Percentiles rank a stretch among this genome's conserved stretches.
These are phyloP conservation scores for Tholera decimalis DNA, from an alignment of 2,888 invertebrate genomes.

Conservation along the genomic window DNA sequence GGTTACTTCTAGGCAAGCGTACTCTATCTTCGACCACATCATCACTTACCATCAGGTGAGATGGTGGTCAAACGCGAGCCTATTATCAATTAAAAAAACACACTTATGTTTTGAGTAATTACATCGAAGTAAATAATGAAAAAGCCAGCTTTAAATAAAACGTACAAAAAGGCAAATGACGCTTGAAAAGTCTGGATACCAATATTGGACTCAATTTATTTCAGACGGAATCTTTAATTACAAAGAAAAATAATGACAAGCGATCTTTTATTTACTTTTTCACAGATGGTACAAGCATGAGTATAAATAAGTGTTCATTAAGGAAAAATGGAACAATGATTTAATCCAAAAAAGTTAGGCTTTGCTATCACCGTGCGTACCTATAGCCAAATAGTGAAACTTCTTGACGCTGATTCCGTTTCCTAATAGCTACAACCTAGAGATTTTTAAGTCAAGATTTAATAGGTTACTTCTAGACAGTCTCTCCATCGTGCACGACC, in stretches of 20 bases:
- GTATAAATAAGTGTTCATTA: not conserved
- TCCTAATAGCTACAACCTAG: too few relatives aligned
- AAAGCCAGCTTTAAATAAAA: not conserved
- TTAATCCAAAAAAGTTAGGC: not conserved
- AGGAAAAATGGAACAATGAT: not conserved
- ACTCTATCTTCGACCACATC: too few relatives aligned
- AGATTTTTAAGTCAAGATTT: too few relatives aligned
- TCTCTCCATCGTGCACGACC: too few relatives aligned
- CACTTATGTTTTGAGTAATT: not conserved
- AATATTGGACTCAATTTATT: conserved; percentile 26
- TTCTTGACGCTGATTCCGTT: too few relatives aligned
- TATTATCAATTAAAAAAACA: not conserved
- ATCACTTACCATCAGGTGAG: too few relatives aligned
- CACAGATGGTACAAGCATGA: not conserved
- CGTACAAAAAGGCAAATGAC: conserved; percentile 12
- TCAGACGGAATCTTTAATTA: conserved; percentile 7
- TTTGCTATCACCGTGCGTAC: not conserved
- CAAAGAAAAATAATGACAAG: conserved; percentile 15
- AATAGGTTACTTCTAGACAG: too few relatives aligned
- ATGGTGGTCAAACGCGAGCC: too few relatives aligned
- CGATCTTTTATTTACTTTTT: conserved; percentile 13
- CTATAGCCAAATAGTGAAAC: not conserved
- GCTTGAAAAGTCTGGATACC: not conserved
- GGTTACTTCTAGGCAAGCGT: too few relatives aligned
- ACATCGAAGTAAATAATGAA: not conserved